A percentile compares a stretch with the other conserved stretches of the same genome.
Evolutionary conservation across 2,888 invertebrate genomes (phyloP).

Genomic region (Chorisops tibialis): DNA sequence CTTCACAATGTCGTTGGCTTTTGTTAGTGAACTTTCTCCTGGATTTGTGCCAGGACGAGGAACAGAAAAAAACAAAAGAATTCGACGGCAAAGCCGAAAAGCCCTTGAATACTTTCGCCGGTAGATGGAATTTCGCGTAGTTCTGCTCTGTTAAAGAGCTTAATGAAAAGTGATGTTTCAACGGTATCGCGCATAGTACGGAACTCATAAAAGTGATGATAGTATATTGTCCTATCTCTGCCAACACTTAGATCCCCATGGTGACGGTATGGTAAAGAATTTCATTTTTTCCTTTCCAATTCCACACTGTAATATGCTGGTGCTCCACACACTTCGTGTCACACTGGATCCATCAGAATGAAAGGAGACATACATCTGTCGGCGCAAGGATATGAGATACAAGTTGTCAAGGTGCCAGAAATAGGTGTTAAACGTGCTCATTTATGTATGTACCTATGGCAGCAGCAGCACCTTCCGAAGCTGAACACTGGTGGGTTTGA

Average conservation of each 20-base stretch:
- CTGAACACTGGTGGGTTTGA: neutral
- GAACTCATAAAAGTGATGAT: neutral
- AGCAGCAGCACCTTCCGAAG: neutral
- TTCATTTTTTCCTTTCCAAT: too few species aligned
- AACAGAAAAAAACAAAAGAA: constrained; percentile 1
- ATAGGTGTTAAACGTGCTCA: too few species aligned
- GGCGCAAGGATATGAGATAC: too few species aligned
- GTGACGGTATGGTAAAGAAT: neutral
- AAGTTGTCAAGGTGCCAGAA: too few species aligned
- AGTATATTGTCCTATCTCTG: neutral
- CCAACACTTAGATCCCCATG: neutral
- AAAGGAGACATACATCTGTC: too few species aligned
- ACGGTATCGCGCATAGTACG: too few species aligned
- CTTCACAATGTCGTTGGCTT: neutral
- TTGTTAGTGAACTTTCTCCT: neutral
- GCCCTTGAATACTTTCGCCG: neutral
- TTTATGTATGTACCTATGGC: neutral
- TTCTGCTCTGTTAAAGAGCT: neutral
- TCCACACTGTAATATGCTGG: too few species aligned
- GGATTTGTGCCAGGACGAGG: neutral
- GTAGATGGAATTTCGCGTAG: neutral
- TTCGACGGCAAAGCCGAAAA: neutral
- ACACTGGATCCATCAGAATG: too few species aligned
- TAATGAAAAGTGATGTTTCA: constrained; percentile 29
- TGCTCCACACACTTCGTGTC: too few species aligned